These are phyloP conservation scores for Mustela erminea DNA, from an alignment of 2,797 vertebrate genomes.

Conservation along the genomic window DNA sequence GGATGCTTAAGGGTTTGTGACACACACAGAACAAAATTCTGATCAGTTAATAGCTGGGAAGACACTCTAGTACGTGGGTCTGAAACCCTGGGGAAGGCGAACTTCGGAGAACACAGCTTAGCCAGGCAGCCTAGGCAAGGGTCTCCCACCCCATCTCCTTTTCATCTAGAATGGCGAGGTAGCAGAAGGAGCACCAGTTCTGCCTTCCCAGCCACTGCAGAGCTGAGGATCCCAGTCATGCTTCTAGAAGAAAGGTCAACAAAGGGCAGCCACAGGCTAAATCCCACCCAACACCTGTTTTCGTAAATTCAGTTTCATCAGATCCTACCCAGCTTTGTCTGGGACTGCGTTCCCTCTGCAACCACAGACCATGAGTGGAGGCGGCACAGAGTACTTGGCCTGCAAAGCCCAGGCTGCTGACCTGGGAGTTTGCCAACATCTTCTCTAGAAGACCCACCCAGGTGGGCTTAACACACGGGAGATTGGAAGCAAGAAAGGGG, in stretches of 20 bases:
- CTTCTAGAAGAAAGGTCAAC: background rate
- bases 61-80: background rate
- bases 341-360: background rate
- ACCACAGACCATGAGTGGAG: background rate
- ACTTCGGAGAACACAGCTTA: background rate
- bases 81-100: background rate
- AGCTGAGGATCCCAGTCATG: background rate
- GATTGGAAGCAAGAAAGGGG: background rate
- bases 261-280: background rate
- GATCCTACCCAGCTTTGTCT: background rate
- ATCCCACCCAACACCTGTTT: background rate
- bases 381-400: no score
- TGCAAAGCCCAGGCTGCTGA: background rate
- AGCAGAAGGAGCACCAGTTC: background rate
- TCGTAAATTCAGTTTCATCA: background rate
- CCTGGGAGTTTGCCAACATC: background rate
- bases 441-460: background rate
- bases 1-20: background rate
- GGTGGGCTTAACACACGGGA: background rate
- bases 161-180: background rate
- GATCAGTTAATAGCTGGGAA: background rate
- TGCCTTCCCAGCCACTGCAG: background rate
- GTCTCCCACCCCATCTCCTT: background rate
- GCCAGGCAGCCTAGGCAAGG: background rate
- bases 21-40: background rate